A percentile compares a stretch with the other conserved stretches of the same genome.
phyloP scores from a whole-genome alignment of 1,140 invertebrate species.

The Gonioctena quinquepunctata region DNA sequence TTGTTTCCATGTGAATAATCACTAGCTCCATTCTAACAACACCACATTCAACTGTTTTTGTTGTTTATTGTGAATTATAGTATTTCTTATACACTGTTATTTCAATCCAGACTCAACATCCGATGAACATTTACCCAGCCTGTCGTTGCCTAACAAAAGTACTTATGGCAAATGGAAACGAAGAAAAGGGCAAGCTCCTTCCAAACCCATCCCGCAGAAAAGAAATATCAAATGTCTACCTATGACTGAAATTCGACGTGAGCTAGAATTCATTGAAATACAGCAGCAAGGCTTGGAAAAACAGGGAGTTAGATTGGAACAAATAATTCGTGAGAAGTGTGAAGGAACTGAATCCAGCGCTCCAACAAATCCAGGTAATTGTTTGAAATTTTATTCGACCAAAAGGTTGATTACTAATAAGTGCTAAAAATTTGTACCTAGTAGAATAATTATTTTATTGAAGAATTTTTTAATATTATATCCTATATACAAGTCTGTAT shows the following conservation, averaged over 20 bases:
- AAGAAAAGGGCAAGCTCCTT: conserved; percentile 79
- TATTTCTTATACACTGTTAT: background rate
- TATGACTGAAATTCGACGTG: conserved; percentile 71
- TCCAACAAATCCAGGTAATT: background rate
- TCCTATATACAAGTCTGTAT: no score
- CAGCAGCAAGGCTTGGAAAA: conserved; percentile 87
- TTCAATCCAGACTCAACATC: conserved; percentile 18
- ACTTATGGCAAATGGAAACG: conserved; percentile 71
- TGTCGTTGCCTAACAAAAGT: conserved; percentile 60
- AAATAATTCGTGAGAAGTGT: conserved; percentile 80
- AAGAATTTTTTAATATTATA: no score
- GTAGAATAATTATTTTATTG: no score
- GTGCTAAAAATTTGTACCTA: no score
- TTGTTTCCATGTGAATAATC: no score
- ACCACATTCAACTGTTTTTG: no score
- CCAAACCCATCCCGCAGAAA: conserved; percentile 71
- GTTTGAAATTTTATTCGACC: no score
- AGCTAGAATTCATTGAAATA: conserved; percentile 80
- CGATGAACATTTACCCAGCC: conserved; percentile 14
- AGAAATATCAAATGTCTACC: conserved; percentile 72
- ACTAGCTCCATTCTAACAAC: no score
- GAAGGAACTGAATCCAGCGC: conserved; percentile 56
- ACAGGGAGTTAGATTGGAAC: conserved; percentile 85
- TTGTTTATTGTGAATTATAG: background rate
- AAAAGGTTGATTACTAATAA: no score